A percentile compares a stretch with the other conserved stretches of the same genome.
Conservation (phyloP, 2,797 vertebrate species). For the Sylvilagus floridanus region DNA sequence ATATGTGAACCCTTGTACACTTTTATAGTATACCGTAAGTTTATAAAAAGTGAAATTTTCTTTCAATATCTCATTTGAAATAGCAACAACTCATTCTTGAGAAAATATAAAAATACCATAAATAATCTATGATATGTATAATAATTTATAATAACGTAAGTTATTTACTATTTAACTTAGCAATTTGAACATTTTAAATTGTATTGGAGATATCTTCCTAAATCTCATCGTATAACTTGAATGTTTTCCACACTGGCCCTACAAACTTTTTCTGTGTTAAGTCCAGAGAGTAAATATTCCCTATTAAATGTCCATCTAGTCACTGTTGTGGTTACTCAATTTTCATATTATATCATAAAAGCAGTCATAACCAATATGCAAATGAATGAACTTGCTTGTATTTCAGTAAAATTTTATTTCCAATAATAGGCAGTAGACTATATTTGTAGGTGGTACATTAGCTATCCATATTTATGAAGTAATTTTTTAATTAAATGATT, state of each 20-base stretch:
- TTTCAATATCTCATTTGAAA: neutral
- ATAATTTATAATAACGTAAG: neutral
- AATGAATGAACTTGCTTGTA: neutral
- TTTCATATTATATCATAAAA: neutral
- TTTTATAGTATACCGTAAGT: slow-evolving; percentile 53
- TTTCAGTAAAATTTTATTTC: neutral
- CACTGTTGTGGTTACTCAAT: neutral
- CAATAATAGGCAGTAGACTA: neutral
- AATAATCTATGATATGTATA: slow-evolving; percentile 12
- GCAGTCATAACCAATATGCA: neutral
- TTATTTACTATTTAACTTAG: slow-evolving; percentile 57
- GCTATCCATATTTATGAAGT: neutral
- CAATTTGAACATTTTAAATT: slow-evolving; percentile 3
- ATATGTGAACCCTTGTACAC: slow-evolving; percentile 1
- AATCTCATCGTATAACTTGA: neutral
- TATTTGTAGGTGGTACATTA: neutral
- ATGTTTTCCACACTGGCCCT: neutral
- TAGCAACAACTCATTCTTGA: slow-evolving; percentile 41
- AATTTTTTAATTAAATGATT: neutral
- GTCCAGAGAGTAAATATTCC: neutral
- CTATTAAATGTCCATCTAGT: neutral
- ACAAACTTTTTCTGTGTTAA: neutral
- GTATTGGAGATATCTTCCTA: neutral
- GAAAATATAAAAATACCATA: slow-evolving; percentile 26
- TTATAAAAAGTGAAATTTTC: slow-evolving; percentile 44